Evolutionary conservation across 2,797 vertebrate genomes (phyloP).

Genomic region (Manis javanica): DNA sequence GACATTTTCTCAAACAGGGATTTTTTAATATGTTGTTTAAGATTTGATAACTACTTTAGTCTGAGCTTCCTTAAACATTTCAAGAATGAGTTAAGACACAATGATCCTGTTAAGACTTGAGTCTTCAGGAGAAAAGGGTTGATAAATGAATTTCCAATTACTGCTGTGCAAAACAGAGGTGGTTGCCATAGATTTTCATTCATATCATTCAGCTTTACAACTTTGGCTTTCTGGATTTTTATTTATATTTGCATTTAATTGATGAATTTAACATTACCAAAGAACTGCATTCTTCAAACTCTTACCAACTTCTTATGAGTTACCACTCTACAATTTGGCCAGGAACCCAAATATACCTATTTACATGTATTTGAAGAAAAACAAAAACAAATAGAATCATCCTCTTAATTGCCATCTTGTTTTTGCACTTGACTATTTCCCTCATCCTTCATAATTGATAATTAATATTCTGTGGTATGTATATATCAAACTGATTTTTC

Average conservation of each 20-base stretch:
- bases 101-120: slow-evolving; percentile 65
- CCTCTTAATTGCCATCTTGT: neutral
- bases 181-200: neutral
- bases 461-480: neutral
- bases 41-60: slow-evolving; percentile 58
- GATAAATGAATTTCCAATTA: slow-evolving; percentile 22
- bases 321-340: neutral
- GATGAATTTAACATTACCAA: slow-evolving; percentile 10
- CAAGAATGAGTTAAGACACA: slow-evolving; percentile 61
- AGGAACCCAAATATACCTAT: neutral
- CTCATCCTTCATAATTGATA: neutral
- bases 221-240: neutral
- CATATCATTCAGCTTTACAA: neutral
- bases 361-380: neutral
- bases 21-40: slow-evolving; percentile 69
- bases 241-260: neutral
- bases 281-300: neutral
- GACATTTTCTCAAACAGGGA: slow-evolving; percentile 72
- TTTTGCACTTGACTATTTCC: neutral
- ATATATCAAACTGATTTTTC: neutral
- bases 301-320: neutral
- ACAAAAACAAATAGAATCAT: neutral
- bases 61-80: slow-evolving; percentile 57
- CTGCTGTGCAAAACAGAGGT: neutral
- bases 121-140: slow-evolving; percentile 1